These are phyloP conservation scores for Paralinhomoeus sp. DNA, from an alignment of 2,888 invertebrate genomes.

Conservation along the genomic window DNA sequence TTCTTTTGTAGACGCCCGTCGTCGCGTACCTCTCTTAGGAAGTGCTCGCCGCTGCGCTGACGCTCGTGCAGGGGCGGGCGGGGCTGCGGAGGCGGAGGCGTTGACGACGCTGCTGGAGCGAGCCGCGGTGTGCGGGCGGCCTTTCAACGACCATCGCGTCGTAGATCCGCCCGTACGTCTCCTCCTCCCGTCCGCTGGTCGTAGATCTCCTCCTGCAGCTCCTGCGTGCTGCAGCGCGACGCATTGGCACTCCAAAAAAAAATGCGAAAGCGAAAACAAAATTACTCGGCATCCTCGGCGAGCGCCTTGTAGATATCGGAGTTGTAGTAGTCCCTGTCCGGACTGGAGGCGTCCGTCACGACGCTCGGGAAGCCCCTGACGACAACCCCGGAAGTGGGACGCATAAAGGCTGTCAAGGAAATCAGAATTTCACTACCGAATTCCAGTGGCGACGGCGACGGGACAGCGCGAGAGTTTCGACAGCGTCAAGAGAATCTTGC, in stretches of 20 bases:
- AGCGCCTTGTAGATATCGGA: constrained; percentile 31
- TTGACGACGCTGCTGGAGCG: neutral
- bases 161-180: constrained; percentile 9
- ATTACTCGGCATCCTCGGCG: constrained; percentile 26
- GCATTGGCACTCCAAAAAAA: neutral
- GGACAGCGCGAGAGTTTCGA: constrained; percentile 62
- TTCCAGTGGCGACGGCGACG: constrained; percentile 42
- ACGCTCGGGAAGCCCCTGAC: constrained; percentile 35
- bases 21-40: too few species aligned
- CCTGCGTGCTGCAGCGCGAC: neutral
- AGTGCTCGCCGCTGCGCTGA: too few species aligned
- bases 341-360: constrained; percentile 3
- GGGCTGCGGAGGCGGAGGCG: neutral
- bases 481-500: constrained; percentile 61
- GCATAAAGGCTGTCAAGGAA: too few species aligned
- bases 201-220: constrained; percentile 12
- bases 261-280: constrained; percentile 5
- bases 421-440: constrained; percentile 42
- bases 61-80: too few species aligned
- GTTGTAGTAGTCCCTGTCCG: constrained; percentile 17
- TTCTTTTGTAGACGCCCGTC: too few species aligned
- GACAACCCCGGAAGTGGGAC: too few species aligned
- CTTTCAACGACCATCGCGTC: constrained; percentile 12
- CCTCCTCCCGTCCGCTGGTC: constrained; percentile 1
- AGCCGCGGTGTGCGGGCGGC: neutral